A percentile compares a stretch with the other conserved stretches of the same genome.
These are phyloP conservation scores for Pelochelys cantorii DNA, from an alignment of 2,797 vertebrate species.

Conservation along the genomic window DNA sequence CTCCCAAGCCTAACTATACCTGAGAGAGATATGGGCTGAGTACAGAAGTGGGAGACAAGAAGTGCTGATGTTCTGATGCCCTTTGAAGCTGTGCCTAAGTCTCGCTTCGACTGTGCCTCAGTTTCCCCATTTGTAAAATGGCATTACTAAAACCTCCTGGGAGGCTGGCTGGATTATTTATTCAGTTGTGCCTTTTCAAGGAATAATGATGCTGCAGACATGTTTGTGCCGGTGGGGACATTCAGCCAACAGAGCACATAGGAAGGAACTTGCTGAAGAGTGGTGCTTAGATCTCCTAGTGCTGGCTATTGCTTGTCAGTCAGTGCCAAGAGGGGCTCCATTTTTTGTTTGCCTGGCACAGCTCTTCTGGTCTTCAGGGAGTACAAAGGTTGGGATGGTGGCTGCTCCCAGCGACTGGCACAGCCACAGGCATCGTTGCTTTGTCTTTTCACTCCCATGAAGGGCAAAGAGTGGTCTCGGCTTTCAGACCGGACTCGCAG, in stretches of 20 bases:
- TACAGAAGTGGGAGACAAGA: fast-evolving
- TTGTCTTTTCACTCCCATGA: neutral
- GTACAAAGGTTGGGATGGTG: neutral
- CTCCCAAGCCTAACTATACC: neutral
- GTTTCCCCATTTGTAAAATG: neutral
- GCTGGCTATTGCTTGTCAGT: neutral
- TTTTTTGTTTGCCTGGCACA: neutral
- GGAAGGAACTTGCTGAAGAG: neutral
- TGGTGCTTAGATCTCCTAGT: neutral
- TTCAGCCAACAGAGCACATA: neutral
- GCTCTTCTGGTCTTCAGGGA: neutral
- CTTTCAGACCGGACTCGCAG: neutral
- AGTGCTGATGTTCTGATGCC: neutral
- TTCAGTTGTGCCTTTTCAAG: neutral
- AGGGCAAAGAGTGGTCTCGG: neutral
- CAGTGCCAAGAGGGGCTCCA: neutral
- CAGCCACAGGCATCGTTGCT: neutral
- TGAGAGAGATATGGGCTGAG: neutral
- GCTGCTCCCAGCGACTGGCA: neutral
- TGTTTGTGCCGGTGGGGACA: neutral
- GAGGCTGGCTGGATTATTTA: neutral
- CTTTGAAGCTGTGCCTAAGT: neutral
- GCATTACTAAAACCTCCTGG: neutral
- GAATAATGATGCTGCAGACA: no score
- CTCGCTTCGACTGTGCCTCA: neutral